Percentiles rank a stretch among this genome's conserved stretches.
Conservation (phyloP, 2,888 invertebrate species). For the Aleiodes testaceus region DNA sequence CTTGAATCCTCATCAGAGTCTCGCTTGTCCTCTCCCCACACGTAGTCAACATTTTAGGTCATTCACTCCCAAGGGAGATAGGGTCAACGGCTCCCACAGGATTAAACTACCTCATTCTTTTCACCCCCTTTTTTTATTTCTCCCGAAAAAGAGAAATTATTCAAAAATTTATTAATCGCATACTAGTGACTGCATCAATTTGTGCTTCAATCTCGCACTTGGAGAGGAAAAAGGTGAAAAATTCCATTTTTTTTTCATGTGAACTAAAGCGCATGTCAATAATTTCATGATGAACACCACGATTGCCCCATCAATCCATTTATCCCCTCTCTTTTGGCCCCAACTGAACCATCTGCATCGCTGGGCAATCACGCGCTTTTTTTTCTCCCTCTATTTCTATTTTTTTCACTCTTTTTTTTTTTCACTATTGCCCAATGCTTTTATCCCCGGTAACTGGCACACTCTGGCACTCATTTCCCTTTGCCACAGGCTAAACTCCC, state of each 20-base stretch:
- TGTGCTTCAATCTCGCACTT: slow-evolving; percentile 18
- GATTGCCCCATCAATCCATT: slow-evolving; percentile 65
- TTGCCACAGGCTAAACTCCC: slow-evolving; percentile 32
- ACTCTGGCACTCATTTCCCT: slow-evolving; percentile 34
- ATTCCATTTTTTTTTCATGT: slow-evolving; percentile 42
- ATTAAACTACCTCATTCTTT: slow-evolving; percentile 44
- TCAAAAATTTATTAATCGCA: slow-evolving; percentile 21
- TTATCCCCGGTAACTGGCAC: slow-evolving; percentile 30
- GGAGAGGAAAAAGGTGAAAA: background rate
- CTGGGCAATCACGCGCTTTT: slow-evolving; percentile 35
- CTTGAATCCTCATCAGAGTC: slow-evolving; percentile 68
- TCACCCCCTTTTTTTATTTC: no score
- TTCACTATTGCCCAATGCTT: slow-evolving; percentile 27
- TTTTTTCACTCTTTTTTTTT: slow-evolving; percentile 21
- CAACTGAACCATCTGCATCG: slow-evolving; percentile 47
- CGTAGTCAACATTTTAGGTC: slow-evolving; percentile 39
- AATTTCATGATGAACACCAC: slow-evolving; percentile 60
- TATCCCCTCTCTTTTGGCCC: slow-evolving; percentile 42
- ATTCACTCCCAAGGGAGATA: slow-evolving; percentile 46
- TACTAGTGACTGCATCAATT: slow-evolving; percentile 20
- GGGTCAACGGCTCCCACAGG: slow-evolving; percentile 66
- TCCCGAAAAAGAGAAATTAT: no score
- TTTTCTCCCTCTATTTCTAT: background rate
- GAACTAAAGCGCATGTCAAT: slow-evolving; percentile 63
- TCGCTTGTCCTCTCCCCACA: slow-evolving; percentile 33